Evolutionary conservation across 2,888 invertebrate species (phyloP).

Genomic region (Agrotis segetum): DNA sequence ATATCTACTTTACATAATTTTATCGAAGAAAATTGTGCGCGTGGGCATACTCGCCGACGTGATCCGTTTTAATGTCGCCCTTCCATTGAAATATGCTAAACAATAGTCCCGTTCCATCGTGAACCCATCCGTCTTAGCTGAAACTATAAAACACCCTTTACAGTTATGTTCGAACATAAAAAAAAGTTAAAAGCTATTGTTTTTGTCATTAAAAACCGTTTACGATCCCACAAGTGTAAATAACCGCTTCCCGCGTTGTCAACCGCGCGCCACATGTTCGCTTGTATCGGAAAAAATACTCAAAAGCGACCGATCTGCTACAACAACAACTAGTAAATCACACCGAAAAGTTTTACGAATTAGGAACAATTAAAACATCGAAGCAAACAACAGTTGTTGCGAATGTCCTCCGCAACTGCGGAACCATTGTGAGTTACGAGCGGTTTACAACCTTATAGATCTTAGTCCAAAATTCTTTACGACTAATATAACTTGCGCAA

Average conservation of each 20-base stretch:
- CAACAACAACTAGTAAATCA: conserved; percentile 87
- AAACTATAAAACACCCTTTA: conserved; percentile 54
- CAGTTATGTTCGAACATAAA: conserved; percentile 43
- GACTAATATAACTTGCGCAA: conserved; percentile 90
- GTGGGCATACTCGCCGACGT: conserved; percentile 79
- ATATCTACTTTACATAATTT: conserved; percentile 88
- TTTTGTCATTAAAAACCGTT: conserved; percentile 76
- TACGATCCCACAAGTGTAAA: conserved; percentile 80
- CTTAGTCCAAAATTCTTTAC: conserved; percentile 90
- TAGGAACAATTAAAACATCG: conserved; percentile 90
- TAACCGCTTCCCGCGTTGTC: conserved; percentile 73
- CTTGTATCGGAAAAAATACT: conserved; percentile 70
- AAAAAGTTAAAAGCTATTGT: conserved; percentile 66
- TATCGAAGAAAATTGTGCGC: conserved; percentile 87
- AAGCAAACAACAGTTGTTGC: conserved; percentile 90
- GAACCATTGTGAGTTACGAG: conserved; percentile 88
- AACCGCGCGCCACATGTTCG: conserved; percentile 73
- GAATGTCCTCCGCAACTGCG: conserved; percentile 89
- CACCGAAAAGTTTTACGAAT: conserved; percentile 88
- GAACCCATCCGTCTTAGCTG: conserved; percentile 57
- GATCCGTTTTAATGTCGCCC: conserved; percentile 82
- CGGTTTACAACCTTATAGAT: conserved; percentile 89
- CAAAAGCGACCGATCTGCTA: conserved; percentile 77
- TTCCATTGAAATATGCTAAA: conserved; percentile 84
- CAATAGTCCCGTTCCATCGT: conserved; percentile 67